These are phyloP conservation scores for Pantala flavescens DNA, from an alignment of 1,140 invertebrate genomes.

Conservation along the genomic window DNA sequence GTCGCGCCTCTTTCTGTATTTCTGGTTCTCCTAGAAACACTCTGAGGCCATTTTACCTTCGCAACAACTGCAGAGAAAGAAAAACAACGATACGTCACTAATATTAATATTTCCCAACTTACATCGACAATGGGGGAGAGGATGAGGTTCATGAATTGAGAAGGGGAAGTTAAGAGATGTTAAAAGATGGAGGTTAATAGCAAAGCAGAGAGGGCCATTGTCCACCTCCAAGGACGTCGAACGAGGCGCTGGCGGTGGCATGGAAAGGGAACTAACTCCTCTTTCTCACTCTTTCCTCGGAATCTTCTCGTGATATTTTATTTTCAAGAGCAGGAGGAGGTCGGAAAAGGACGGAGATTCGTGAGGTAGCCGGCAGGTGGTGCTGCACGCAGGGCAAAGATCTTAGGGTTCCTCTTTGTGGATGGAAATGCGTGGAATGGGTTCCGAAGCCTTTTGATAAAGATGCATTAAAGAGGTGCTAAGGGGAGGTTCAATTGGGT, in stretches of 20 bases:
- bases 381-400: not conserved
- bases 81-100: no score
- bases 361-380: not conserved
- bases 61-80: no score
- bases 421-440: no score
- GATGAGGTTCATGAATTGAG: not conserved
- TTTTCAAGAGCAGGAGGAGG: not conserved
- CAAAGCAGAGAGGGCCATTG: not conserved
- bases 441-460: no score
- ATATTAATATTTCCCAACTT: no score
- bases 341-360: not conserved
- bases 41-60: no score
- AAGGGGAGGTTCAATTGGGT: no score
- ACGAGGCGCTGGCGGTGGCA: not conserved
- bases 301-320: not conserved
- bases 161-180: not conserved
- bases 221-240: not conserved
- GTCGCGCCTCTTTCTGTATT: no score
- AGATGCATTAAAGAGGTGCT: no score
- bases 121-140: no score
- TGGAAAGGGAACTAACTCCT: not conserved
- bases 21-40: no score
- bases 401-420: no score
- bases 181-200: constrained; percentile 1
- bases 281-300: not conserved